phyloP scores from a whole-genome alignment of 2,797 vertebrate species.

The Sebastes diaconus region DNA sequence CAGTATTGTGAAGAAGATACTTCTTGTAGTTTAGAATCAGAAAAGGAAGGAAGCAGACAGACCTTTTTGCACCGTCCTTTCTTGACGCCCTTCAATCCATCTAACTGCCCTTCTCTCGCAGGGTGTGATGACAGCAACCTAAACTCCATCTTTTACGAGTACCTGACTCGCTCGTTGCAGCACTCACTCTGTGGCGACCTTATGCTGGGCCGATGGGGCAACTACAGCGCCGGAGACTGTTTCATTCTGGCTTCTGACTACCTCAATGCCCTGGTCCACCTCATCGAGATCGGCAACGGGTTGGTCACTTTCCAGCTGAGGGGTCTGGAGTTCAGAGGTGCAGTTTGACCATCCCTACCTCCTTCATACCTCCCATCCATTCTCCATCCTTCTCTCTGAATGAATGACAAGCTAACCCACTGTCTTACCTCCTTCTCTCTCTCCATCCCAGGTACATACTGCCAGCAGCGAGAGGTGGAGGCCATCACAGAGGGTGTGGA shows the following conservation, averaged over 20 bases:
- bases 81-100: neutral
- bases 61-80: neutral
- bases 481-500: constrained; percentile 97
- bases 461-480: constrained; percentile 97
- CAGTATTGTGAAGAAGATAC: neutral
- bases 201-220: constrained; percentile 94
- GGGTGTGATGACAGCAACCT: constrained; percentile 95
- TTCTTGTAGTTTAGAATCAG: neutral
- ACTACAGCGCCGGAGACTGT: constrained; percentile 96
- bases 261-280: constrained; percentile 97
- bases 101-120: constrained; percentile 45
- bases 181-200: constrained; percentile 94
- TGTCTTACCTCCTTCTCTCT: neutral
- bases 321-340: constrained; percentile 97
- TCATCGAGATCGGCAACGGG: constrained; percentile 97
- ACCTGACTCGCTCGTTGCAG: constrained; percentile 94
- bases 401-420: neutral
- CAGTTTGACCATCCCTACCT: constrained; percentile 76
- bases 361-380: too few relatives aligned
- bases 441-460: constrained; percentile 89
- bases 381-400: neutral
- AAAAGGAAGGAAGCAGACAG: neutral
- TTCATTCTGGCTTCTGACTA: constrained; percentile 99
- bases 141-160: constrained; percentile 98
- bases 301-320: constrained; percentile 96